Evolutionary conservation across 2,888 invertebrate species (phyloP).

Genomic region (Latrodectus elegans): DNA sequence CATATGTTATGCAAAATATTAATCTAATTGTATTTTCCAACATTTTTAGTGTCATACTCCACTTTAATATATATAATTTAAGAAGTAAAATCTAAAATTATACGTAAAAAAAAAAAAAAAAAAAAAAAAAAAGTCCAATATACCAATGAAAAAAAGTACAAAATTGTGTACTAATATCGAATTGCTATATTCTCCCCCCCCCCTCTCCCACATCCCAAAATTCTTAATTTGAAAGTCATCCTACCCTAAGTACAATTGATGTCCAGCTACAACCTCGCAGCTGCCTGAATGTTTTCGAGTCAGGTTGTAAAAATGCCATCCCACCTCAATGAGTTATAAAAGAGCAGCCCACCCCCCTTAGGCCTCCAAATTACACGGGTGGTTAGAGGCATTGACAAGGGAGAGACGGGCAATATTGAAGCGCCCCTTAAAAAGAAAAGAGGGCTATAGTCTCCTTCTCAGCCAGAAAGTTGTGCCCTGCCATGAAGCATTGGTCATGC

Average conservation of each 20-base stretch:
- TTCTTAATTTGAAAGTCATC: too few relatives aligned
- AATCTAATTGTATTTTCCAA: too few relatives aligned
- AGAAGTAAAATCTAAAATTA: too few relatives aligned
- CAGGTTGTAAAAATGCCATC: slow-evolving; percentile 24
- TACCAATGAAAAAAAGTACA: too few relatives aligned
- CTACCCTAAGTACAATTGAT: neutral
- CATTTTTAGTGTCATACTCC: too few relatives aligned
- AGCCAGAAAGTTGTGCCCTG: slow-evolving; percentile 4
- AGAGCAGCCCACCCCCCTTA: neutral
- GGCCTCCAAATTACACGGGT: slow-evolving; percentile 49
- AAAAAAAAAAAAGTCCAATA: too few relatives aligned
- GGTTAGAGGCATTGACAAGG: slow-evolving; percentile 42
- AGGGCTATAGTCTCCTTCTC: neutral
- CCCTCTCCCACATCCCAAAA: too few relatives aligned
- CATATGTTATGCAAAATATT: too few relatives aligned
- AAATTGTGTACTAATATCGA: too few relatives aligned
- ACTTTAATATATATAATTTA: too few relatives aligned
- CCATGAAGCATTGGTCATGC: slow-evolving; percentile 35
- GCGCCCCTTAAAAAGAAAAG: slow-evolving; percentile 29
- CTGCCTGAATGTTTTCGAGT: slow-evolving; percentile 36
- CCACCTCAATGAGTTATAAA: slow-evolving; percentile 21
- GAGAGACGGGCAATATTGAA: slow-evolving; percentile 25
- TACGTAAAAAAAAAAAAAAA: too few relatives aligned
- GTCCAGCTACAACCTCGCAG: slow-evolving; percentile 9
- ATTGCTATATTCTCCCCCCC: too few relatives aligned